These are phyloP conservation scores for Aradus depressus DNA, from an alignment of 2,888 invertebrate genomes.

Conservation along the genomic window DNA sequence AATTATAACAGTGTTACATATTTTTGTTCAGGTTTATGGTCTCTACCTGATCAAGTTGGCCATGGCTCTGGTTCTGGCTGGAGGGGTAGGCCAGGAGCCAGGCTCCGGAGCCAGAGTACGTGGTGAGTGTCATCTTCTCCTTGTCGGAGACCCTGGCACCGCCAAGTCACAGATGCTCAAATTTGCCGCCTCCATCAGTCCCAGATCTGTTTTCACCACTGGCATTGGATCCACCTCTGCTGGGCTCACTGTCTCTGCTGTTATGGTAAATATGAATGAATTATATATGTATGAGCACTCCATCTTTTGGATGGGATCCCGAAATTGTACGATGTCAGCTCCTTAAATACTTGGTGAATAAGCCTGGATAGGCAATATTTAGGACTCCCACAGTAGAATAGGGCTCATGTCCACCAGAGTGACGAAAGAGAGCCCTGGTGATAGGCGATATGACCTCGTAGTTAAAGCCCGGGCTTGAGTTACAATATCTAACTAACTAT, in stretches of 20 bases:
- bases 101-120: slow-evolving; percentile 46
- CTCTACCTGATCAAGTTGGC: slow-evolving; percentile 77
- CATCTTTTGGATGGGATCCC: too few relatives aligned
- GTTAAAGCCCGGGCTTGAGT: too few relatives aligned
- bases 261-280: slow-evolving; percentile 54
- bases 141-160: slow-evolving; percentile 83
- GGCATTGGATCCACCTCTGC: slow-evolving; percentile 78
- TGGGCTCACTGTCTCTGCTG: slow-evolving; percentile 77
- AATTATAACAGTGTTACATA: background rate
- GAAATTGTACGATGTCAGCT: too few relatives aligned
- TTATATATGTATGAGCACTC: too few relatives aligned
- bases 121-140: slow-evolving; percentile 71
- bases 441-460: too few relatives aligned
- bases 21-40: slow-evolving; percentile 61
- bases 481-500: too few relatives aligned
- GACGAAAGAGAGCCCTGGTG: too few relatives aligned
- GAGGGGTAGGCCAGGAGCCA: slow-evolving; percentile 43
- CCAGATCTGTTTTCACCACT: slow-evolving; percentile 71
- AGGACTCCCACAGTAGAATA: too few relatives aligned
- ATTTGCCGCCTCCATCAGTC: slow-evolving; percentile 53
- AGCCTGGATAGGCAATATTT: too few relatives aligned
- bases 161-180: slow-evolving; percentile 78
- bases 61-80: slow-evolving; percentile 53
- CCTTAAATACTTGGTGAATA: too few relatives aligned
- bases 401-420: too few relatives aligned